Conservation (phyloP, 1,140 invertebrate genomes). For the Drosophila rhopaloa region DNA sequence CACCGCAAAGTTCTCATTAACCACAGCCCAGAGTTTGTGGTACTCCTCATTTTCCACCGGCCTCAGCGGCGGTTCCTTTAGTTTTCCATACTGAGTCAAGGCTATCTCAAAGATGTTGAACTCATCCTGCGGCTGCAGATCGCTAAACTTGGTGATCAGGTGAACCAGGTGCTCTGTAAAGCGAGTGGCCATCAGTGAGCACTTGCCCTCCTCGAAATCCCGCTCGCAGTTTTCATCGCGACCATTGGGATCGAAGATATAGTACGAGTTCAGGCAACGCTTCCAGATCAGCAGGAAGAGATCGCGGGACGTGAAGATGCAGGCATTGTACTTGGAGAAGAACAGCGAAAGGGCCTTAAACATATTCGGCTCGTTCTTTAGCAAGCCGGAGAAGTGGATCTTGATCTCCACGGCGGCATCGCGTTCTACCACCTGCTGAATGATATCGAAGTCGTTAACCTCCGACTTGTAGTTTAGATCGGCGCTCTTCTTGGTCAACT, state of each 20-base stretch:
- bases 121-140: constrained; percentile 51
- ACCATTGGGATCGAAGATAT: constrained; percentile 81
- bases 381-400: constrained; percentile 61
- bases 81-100: constrained; percentile 66
- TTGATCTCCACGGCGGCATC: constrained; percentile 58
- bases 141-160: constrained; percentile 68
- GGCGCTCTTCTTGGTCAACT: constrained; percentile 57
- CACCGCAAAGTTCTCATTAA: constrained; percentile 76
- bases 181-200: constrained; percentile 67
- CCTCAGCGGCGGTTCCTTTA: constrained; percentile 40
- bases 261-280: constrained; percentile 70
- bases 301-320: constrained; percentile 64
- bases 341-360: constrained; percentile 69
- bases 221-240: constrained; percentile 62
- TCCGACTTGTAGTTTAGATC: constrained; percentile 59
- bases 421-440: constrained; percentile 66
- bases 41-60: constrained; percentile 12
- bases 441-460: constrained; percentile 70
- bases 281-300: constrained; percentile 81
- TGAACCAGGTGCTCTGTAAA: constrained; percentile 76
- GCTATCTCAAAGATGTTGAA: constrained; percentile 76
- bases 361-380: constrained; percentile 77
- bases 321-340: constrained; percentile 76
- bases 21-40: constrained; percentile 73
- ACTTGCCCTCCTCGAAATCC: constrained; percentile 68